These are phyloP conservation scores for Coptodon bakossiorum DNA, from an alignment of 2,113 vertebrate genomes.

Conservation along the genomic window DNA sequence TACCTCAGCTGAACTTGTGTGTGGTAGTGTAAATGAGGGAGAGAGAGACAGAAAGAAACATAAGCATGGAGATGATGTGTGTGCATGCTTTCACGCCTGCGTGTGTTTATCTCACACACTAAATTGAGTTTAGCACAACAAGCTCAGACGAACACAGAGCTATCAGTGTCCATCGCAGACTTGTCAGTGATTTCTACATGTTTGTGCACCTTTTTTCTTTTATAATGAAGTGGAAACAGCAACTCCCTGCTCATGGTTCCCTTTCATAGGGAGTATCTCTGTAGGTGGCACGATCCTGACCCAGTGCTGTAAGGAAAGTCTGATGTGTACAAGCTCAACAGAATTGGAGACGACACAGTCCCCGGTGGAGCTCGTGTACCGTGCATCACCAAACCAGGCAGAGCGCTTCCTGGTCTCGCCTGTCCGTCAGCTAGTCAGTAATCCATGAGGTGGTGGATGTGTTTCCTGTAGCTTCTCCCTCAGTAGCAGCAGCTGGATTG, in stretches of 20 bases:
- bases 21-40: background rate
- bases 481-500: background rate
- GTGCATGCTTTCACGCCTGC: background rate
- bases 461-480: background rate
- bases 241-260: background rate
- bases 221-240: background rate
- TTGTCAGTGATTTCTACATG: background rate
- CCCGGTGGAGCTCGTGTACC: background rate
- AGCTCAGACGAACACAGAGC: background rate
- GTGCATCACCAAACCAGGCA: background rate
- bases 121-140: background rate
- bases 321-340: background rate
- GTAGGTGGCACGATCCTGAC: background rate
- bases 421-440: background rate
- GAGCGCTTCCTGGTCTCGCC: background rate
- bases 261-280: background rate
- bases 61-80: background rate
- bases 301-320: background rate
- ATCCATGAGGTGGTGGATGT: background rate
- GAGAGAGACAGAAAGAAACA: background rate
- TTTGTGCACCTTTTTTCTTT: background rate
- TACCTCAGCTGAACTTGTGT: background rate
- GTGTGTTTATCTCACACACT: background rate
- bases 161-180: background rate
- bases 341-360: background rate